phyloP scores from a whole-genome alignment of 2,797 vertebrate species.

The Oceanodroma leucorhoa region DNA sequence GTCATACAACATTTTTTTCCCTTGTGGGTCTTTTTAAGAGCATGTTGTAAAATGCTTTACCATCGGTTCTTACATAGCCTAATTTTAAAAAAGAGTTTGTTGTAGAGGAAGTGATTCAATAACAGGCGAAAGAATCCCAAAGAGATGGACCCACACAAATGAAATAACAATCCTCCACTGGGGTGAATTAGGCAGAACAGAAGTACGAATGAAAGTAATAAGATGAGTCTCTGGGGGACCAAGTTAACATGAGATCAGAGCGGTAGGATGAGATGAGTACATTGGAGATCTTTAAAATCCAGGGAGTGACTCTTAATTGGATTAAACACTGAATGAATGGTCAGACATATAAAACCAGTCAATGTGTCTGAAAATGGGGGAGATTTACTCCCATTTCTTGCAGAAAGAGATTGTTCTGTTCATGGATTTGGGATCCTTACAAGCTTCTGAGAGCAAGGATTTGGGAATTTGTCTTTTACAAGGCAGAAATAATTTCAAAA shows the following conservation, averaged over 20 bases:
- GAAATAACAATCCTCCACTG: not conserved
- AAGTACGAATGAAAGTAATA: not conserved
- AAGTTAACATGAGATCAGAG: not conserved
- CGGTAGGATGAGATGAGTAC: not conserved
- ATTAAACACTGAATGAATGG: not conserved
- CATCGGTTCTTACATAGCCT: not conserved
- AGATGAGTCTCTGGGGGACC: not conserved
- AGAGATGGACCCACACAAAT: not conserved
- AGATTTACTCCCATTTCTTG: not conserved
- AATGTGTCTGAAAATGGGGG: not conserved
- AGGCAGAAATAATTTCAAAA: conserved; percentile 34
- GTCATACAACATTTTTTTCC: not conserved
- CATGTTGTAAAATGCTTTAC: not conserved
- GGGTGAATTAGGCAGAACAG: not conserved
- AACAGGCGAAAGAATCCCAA: not conserved
- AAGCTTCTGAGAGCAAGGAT: conserved; percentile 2
- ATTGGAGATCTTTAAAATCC: not conserved
- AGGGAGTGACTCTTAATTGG: not conserved
- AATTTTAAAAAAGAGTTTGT: not conserved
- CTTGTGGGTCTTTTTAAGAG: not conserved
- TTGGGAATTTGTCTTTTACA: conserved; percentile 25
- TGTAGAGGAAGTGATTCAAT: conserved; percentile 17
- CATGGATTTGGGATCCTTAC: not conserved
- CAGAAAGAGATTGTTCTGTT: not conserved
- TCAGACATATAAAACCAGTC: not conserved